Evolutionary conservation across 2,797 vertebrate genomes (phyloP).

Genomic region (Ctenopoma kingsleyae): DNA sequence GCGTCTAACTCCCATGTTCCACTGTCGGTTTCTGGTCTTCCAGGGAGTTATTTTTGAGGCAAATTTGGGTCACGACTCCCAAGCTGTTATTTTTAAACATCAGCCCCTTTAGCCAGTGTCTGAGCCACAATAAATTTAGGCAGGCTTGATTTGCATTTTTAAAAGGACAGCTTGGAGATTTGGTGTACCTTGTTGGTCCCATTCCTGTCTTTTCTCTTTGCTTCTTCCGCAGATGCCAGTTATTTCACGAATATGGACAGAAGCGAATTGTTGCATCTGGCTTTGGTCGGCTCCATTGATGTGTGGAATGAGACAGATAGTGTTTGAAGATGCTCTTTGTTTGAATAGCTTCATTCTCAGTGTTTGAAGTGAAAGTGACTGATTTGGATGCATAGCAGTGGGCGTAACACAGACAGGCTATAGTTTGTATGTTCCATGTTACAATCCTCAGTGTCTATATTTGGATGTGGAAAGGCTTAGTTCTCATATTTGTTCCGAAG

Average conservation of each 20-base stretch:
- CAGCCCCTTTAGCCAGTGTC: slow-evolving; percentile 78
- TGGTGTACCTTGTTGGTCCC: slow-evolving; percentile 25
- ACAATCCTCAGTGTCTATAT: slow-evolving; percentile 68
- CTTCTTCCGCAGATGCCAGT: slow-evolving; percentile 32
- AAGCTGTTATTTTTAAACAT: slow-evolving; percentile 83
- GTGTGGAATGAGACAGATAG: slow-evolving; percentile 37
- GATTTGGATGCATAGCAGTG: slow-evolving; percentile 41
- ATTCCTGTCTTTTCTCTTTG: slow-evolving; percentile 22
- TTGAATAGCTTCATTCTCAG: slow-evolving; percentile 32
- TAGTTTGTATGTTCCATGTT: slow-evolving; percentile 70
- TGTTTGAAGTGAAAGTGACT: slow-evolving; percentile 42
- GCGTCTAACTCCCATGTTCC: slow-evolving; percentile 60
- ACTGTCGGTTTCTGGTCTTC: slow-evolving; percentile 70
- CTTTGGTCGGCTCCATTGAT: slow-evolving; percentile 34
- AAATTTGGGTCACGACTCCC: slow-evolving; percentile 84
- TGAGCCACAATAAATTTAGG: slow-evolving; percentile 72
- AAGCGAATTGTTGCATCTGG: slow-evolving; percentile 41
- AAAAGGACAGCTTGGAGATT: slow-evolving; percentile 56
- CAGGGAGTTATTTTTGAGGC: slow-evolving; percentile 78
- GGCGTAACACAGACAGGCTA: slow-evolving; percentile 58
- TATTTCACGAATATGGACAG: slow-evolving; percentile 41
- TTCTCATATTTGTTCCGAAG: slow-evolving; percentile 74
- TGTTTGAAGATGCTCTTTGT: slow-evolving; percentile 31
- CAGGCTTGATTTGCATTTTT: slow-evolving; percentile 68
- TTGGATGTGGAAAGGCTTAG: slow-evolving; percentile 67